phyloP scores from a whole-genome alignment of 2,797 vertebrate genomes.

The Malacoraja senta region DNA sequence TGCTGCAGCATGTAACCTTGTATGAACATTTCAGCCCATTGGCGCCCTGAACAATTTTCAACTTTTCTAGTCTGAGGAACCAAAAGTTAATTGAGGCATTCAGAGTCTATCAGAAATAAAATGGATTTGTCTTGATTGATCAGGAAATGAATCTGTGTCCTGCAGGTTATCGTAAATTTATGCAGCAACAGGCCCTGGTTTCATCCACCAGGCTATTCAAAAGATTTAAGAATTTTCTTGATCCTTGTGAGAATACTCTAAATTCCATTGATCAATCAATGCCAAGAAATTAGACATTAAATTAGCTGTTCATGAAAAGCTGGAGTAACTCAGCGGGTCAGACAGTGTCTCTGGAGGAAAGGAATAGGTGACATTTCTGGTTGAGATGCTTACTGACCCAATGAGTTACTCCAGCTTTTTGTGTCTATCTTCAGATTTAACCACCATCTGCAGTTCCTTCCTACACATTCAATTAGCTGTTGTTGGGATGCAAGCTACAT shows the following conservation, averaged over 20 bases:
- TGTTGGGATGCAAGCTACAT: no score
- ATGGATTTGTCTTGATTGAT: not conserved
- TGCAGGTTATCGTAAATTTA: not conserved
- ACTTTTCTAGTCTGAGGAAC: not conserved
- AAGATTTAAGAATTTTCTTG: not conserved
- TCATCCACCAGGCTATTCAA: not conserved
- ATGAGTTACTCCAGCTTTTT: no score
- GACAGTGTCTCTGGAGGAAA: no score
- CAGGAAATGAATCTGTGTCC: not conserved
- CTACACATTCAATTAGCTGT: no score
- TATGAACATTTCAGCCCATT: not conserved
- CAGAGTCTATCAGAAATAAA: not conserved
- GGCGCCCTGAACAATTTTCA: not conserved
- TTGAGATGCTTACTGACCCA: no score
- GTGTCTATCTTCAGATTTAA: no score
- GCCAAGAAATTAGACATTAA: not conserved
- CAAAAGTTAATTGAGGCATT: not conserved
- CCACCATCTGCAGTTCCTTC: no score
- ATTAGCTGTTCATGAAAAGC: not conserved
- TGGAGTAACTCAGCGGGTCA: no score
- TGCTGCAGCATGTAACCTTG: no score
- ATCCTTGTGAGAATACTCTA: not conserved
- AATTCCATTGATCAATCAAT: not conserved
- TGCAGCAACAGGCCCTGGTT: not conserved
- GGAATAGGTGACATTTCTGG: no score